Percentiles rank a stretch among this genome's conserved stretches.
Evolutionary conservation across 2,888 invertebrate species (phyloP).

Genomic region (Rhagonycha fulva): DNA sequence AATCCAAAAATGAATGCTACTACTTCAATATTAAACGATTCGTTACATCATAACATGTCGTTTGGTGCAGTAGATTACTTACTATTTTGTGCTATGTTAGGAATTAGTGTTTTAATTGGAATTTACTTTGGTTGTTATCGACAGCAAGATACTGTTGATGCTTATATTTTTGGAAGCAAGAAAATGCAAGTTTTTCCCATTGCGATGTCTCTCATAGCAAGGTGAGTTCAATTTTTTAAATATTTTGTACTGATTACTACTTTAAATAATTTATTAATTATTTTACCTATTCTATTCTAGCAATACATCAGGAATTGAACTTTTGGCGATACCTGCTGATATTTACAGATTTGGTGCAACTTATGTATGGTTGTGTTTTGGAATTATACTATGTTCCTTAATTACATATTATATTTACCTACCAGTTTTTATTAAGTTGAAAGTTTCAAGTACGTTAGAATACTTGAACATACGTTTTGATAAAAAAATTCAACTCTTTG

Average conservation of each 20-base stretch:
- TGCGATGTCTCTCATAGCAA: conserved; percentile 70
- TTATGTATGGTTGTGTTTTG: conserved; percentile 58
- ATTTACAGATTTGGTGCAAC: conserved; percentile 73
- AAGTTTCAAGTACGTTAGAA: conserved; percentile 71
- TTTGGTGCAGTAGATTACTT: conserved; percentile 14
- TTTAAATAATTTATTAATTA: not conserved
- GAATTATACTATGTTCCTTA: conserved; percentile 30
- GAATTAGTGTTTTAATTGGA: conserved; percentile 39
- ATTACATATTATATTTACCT: conserved; percentile 55
- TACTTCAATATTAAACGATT: too few species aligned
- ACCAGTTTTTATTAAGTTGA: conserved; percentile 71
- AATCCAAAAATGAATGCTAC: not conserved
- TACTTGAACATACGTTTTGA: conserved; percentile 69
- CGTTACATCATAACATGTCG: not conserved
- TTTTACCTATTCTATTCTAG: too few species aligned
- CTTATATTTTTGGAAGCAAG: conserved; percentile 71
- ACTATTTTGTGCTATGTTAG: conserved; percentile 51
- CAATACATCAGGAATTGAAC: conserved; percentile 73
- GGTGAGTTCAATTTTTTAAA: conserved; percentile 59
- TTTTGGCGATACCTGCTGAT: conserved; percentile 75
- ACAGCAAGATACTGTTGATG: conserved; percentile 58
- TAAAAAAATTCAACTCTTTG: conserved; percentile 61
- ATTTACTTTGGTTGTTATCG: conserved; percentile 55
- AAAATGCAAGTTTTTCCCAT: conserved; percentile 72
- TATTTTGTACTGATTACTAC: not conserved